Conservation (phyloP, 2,113 vertebrate species). For the Eulacestoma nigropectus region DNA sequence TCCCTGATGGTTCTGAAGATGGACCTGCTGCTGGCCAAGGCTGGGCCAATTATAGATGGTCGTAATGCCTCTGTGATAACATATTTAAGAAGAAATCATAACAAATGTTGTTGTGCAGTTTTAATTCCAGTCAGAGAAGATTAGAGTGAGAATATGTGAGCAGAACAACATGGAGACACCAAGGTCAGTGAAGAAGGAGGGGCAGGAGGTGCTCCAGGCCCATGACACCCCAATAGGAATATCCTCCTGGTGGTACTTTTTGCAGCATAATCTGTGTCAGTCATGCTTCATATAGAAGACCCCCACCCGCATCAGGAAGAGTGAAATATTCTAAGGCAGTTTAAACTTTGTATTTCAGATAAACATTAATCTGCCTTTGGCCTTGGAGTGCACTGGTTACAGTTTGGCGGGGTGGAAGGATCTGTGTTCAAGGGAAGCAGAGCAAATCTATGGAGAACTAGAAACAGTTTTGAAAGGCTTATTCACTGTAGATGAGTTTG, state of each 20-base stretch:
- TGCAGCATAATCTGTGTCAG: not conserved
- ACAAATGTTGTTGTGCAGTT: not conserved
- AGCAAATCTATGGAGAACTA: not conserved
- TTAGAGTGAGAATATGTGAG: not conserved
- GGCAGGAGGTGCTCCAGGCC: not conserved
- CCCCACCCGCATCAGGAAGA: not conserved
- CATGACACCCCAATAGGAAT: not conserved
- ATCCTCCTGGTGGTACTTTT: not conserved
- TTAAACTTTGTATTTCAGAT: not conserved
- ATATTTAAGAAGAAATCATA: not conserved
- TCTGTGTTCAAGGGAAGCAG: not conserved
- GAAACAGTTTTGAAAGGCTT: conserved; percentile 26
- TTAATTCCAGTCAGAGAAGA: not conserved
- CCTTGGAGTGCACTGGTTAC: not conserved
- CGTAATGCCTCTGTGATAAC: too few species aligned
- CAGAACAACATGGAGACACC: not conserved
- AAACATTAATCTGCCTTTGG: not conserved
- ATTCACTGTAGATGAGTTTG: conserved; percentile 27
- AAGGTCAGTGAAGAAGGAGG: not conserved
- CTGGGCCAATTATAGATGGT: not conserved
- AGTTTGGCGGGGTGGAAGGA: not conserved
- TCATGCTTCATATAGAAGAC: not conserved
- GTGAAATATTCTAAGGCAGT: not conserved
- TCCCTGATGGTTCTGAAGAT: not conserved
- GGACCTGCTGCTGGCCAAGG: accelerated